These are phyloP conservation scores for Sesamia inferens DNA, from an alignment of 2,888 invertebrate species.

Conservation along the genomic window DNA sequence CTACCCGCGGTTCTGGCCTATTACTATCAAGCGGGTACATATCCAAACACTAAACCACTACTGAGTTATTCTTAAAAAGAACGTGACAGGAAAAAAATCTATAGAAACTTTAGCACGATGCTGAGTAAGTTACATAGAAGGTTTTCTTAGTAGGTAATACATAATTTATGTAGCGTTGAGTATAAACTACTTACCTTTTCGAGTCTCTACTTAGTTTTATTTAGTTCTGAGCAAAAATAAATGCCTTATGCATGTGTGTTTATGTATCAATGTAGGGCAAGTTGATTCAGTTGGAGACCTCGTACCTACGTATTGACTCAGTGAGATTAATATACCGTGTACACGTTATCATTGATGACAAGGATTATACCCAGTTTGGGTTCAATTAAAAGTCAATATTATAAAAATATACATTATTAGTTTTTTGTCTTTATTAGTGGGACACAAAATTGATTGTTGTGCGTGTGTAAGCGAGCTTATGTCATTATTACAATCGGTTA, in stretches of 20 bases:
- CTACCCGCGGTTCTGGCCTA: not conserved
- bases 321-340: slow-evolving; percentile 29
- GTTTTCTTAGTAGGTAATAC: not conserved
- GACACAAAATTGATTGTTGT: not conserved
- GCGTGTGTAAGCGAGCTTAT: too few relatives aligned
- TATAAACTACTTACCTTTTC: not conserved
- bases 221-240: slow-evolving; percentile 13
- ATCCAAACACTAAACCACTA: too few relatives aligned
- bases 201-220: not conserved
- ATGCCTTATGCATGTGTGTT: slow-evolving; percentile 4
- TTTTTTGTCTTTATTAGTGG: slow-evolving; percentile 17
- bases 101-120: not conserved
- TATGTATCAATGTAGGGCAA: slow-evolving; percentile 16
- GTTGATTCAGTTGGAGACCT: slow-evolving; percentile 41
- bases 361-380: slow-evolving; percentile 10
- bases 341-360: slow-evolving; percentile 9
- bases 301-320: slow-evolving; percentile 32
- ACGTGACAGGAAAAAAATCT: not conserved
- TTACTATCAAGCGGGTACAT: not conserved
- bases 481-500: too few relatives aligned
- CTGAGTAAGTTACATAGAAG: slow-evolving; percentile 10
- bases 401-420: slow-evolving; percentile 2
- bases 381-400: slow-evolving; percentile 3
- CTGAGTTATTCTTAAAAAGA: not conserved
- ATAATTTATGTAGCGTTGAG: not conserved